Percentiles rank a stretch among this genome's conserved stretches.
Conservation (phyloP, 2,797 vertebrate genomes). For the Leuciscus waleckii region DNA sequence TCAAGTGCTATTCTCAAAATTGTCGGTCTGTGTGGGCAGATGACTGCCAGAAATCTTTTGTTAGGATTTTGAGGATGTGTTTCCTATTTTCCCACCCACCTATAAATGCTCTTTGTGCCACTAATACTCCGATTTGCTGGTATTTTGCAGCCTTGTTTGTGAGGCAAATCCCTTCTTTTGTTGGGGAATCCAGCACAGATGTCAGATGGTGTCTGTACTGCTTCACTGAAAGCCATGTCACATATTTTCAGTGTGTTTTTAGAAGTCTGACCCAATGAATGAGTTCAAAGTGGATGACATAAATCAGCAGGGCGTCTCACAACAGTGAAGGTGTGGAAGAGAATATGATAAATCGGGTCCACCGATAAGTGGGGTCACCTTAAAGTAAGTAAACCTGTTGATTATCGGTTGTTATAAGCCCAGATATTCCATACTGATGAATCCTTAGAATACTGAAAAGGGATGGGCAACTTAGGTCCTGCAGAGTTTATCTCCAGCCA, state of each 20-base stretch:
- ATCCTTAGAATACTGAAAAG: not conserved
- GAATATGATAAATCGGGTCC: not conserved
- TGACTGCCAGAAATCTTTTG: slow-evolving; percentile 31
- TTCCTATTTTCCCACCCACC: not conserved
- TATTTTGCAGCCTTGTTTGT: slow-evolving; percentile 1
- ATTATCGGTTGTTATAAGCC: not conserved
- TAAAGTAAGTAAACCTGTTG: not conserved
- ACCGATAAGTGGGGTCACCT: too few species aligned
- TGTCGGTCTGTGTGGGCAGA: not conserved
- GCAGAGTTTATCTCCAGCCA: too few species aligned
- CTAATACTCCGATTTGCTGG: slow-evolving; percentile 10
- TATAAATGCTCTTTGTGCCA: slow-evolving; percentile 10
- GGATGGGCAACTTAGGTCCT: too few species aligned
- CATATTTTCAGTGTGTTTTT: not conserved
- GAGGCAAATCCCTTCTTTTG: slow-evolving; percentile 22
- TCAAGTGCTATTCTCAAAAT: slow-evolving; percentile 21
- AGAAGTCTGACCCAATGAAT: not conserved
- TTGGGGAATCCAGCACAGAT: slow-evolving; percentile 19
- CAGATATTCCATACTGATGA: not conserved
- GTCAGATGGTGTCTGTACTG: not conserved
- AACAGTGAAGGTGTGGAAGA: not conserved
- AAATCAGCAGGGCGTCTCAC: not conserved
- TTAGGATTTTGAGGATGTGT: not conserved
- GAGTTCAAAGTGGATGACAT: not conserved
- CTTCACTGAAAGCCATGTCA: slow-evolving; percentile 16